Evolutionary conservation across 2,888 invertebrate genomes (phyloP).

Genomic region (Neoaliturus tenellus): DNA sequence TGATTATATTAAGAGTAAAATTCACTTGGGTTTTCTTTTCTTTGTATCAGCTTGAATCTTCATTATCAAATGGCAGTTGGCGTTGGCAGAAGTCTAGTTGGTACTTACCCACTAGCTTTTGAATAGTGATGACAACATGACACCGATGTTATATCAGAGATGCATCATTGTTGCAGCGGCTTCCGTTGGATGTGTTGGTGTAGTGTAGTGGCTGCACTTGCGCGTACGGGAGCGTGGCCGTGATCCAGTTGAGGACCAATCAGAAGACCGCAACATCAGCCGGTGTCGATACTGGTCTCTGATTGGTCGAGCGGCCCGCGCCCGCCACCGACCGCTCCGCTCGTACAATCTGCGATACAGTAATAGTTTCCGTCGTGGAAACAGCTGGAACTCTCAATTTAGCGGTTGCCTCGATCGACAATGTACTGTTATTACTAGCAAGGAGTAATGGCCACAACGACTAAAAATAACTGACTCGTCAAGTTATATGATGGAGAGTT

Average conservation of each 20-base stretch:
- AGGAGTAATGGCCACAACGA: too few relatives aligned
- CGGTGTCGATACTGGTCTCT: conserved; percentile 3
- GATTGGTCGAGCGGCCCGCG: conserved; percentile 1
- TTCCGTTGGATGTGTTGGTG: background rate
- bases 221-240: background rate
- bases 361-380: background rate
- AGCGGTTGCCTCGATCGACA: background rate
- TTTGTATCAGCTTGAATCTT: too few relatives aligned
- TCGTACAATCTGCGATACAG: conserved; percentile 3
- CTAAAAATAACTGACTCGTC: background rate
- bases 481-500: too few relatives aligned
- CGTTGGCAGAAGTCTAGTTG: too few relatives aligned
- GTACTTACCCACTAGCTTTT: too few relatives aligned
- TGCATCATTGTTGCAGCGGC: background rate
- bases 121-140: background rate
- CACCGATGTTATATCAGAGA: background rate
- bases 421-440: conserved; percentile 16
- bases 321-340: background rate
- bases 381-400: conserved; percentile 27
- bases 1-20: too few relatives aligned
- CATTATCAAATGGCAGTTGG: too few relatives aligned
- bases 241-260: conserved; percentile 36
- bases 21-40: too few relatives aligned
- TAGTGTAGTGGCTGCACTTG: background rate
- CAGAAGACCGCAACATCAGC: conserved; percentile 19